Evolutionary conservation across 2,797 vertebrate species (phyloP), one percentile per base, ranked within the genome.

Genomic region (Chelidonichthys spinosus): DNA sequence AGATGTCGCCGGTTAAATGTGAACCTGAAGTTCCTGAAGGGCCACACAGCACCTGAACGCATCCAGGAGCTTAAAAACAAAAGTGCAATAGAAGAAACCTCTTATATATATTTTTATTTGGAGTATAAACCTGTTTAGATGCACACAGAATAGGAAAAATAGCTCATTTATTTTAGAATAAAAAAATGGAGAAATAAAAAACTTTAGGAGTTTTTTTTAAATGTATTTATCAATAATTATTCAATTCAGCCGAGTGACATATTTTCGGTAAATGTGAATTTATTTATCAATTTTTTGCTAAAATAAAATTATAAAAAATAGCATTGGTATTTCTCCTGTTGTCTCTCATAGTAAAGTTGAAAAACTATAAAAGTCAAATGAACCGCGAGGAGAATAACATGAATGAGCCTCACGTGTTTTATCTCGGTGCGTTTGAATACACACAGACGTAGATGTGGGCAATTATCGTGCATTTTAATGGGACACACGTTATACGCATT

Each of bases 1-100:
- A 92, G 94, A 83, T 95, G 93, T 90, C 75, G 92, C 43, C 76
- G 36, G 58, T 63, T 62, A 64, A 74, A 81, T 72, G 39, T 36
- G 49, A 84, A 90, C 55, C 11, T 54, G 62, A 76, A 71, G 67
- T 82, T 71, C 0, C 17, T 50, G 47, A 39, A 13, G 52, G 53
- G 49, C 65, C 64, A 72, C 63, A 72, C 11, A 69, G 55, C 4
- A 69, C 33, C 71, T 66, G 14, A 53, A 39, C 0, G 42, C 33
- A 18, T 46, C 46, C 25, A 25, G 25, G 25, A 5, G 4, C n/a
- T 32, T 7, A 43, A 2, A 47, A 17, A 37, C 33, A 25, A 66
- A 68, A 46, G 25, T 25, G 47, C n/a, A 33, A 0, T 4, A 39
- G 6, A 18, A 60, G 6, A 1, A 32, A 36, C n/a, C 8, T 4